Percentiles rank a stretch among this genome's conserved stretches.
Conservation (phyloP, 2,888 invertebrate species). For the Meghimatium bilineatum region DNA sequence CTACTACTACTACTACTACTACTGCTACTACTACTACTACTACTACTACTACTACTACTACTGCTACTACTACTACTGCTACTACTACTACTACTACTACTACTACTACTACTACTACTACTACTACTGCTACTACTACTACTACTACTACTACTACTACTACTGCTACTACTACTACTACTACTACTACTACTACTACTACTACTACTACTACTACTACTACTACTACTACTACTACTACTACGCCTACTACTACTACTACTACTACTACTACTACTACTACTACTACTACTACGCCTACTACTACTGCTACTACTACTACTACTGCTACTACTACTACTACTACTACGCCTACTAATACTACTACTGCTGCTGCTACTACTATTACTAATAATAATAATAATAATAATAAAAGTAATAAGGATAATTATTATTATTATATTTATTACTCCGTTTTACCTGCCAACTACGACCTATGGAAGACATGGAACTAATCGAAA, state of each 20-base stretch:
- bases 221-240: constrained; percentile 12
- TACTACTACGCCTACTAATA: no score
- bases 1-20: constrained; percentile 28
- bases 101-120: constrained; percentile 34
- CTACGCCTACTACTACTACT: no score
- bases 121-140: constrained; percentile 42
- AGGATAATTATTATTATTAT: no score
- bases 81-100: constrained; percentile 51
- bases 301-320: no score
- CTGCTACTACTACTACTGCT: constrained; percentile 40
- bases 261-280: neutral
- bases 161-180: constrained; percentile 30
- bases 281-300: no score
- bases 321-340: no score
- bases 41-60: constrained; percentile 23
- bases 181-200: constrained; percentile 25
- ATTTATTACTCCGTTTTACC: no score
- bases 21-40: constrained; percentile 27
- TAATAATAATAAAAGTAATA: no score
- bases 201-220: constrained; percentile 25
- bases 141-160: constrained; percentile 35
- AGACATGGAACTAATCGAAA: no score
- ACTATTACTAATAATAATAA: no score
- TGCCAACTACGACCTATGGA: no score
- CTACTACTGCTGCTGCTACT: no score